These are phyloP conservation scores for Pluvialis apricaria DNA, from an alignment of 2,113 vertebrate genomes.

Conservation along the genomic window DNA sequence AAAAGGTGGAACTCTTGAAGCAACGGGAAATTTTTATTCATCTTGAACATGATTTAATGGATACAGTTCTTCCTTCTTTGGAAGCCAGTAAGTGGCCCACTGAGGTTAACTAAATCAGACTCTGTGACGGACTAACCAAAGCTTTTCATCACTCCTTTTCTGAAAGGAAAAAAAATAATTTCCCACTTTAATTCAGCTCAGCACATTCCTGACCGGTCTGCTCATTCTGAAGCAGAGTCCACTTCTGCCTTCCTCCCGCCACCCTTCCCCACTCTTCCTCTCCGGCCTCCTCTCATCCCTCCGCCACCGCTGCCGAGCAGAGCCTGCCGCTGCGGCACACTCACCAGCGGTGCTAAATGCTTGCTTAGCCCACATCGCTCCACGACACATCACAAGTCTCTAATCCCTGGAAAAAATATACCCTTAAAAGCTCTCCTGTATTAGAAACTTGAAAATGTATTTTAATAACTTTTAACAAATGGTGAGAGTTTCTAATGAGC, in stretches of 20 bases:
- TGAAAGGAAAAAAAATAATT: neutral
- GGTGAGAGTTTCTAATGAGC: neutral
- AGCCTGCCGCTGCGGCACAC: neutral
- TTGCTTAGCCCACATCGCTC: neutral
- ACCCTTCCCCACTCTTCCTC: neutral
- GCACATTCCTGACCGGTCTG: neutral
- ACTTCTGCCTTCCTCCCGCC: neutral
- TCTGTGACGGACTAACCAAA: neutral
- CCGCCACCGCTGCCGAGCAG: neutral
- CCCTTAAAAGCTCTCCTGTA: neutral
- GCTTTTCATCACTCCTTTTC: neutral
- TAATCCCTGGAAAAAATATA: neutral
- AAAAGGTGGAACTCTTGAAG: neutral
- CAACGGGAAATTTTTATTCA: neutral
- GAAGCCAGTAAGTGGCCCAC: neutral
- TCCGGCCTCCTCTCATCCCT: neutral
- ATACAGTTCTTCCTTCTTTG: neutral
- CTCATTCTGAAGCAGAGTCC: neutral
- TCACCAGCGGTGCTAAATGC: neutral
- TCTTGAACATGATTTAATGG: neutral
- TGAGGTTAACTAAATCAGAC: neutral
- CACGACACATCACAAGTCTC: neutral
- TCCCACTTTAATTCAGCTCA: neutral
- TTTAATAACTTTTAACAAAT: neutral
- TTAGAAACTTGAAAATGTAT: neutral